These are phyloP conservation scores for Salvelinus namaycush DNA, from an alignment of 2,113 vertebrate genomes.

Conservation along the genomic window DNA sequence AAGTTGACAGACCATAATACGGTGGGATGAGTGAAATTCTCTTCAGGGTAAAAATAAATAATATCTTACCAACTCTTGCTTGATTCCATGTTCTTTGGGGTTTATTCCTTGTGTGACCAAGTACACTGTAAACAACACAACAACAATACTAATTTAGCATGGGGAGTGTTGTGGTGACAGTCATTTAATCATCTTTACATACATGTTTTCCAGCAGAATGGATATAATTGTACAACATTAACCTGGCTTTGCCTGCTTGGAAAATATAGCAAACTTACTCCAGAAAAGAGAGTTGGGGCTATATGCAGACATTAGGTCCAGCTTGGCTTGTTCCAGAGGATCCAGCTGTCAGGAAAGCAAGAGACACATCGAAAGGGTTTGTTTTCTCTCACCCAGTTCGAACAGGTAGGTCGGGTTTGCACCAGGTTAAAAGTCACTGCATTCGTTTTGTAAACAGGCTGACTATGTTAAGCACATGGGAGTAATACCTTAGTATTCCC, in stretches of 20 bases:
- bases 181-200: slow-evolving; percentile 68
- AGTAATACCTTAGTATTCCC: too few species aligned
- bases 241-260: too few species aligned
- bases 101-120: slow-evolving; percentile 92
- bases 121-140: slow-evolving; percentile 77
- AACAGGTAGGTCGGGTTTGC: background rate
- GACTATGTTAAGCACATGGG: too few species aligned
- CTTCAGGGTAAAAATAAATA: too few species aligned
- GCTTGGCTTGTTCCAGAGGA: slow-evolving; percentile 92
- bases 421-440: too few species aligned
- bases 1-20: too few species aligned
- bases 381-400: background rate
- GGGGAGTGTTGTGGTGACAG: background rate
- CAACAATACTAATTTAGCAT: background rate
- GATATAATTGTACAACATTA: too few species aligned
- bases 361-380: background rate
- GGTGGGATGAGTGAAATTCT: too few species aligned
- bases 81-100: slow-evolving; percentile 94
- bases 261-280: slow-evolving; percentile 78
- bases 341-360: slow-evolving; percentile 76
- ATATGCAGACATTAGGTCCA: slow-evolving; percentile 94
- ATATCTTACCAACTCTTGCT: slow-evolving; percentile 89
- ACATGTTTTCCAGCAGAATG: too few species aligned
- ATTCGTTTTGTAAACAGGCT: too few species aligned
- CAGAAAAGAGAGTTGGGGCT: slow-evolving; percentile 95